These are phyloP conservation scores for Catostomus latipinnis DNA, from an alignment of 2,797 vertebrate genomes.

Conservation along the genomic window DNA sequence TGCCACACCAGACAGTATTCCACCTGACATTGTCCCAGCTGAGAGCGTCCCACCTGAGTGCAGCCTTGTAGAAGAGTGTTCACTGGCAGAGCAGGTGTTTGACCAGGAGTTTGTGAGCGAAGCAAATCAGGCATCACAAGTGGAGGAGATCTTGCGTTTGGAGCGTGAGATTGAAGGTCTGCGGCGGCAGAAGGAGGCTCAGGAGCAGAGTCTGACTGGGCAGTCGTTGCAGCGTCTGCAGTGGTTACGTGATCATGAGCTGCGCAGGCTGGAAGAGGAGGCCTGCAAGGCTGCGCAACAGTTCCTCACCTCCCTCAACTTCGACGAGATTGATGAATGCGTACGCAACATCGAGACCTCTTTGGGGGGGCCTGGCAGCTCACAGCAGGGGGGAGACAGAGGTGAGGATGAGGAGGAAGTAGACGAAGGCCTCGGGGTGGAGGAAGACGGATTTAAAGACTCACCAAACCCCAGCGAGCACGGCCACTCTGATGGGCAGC, in stretches of 20 bases:
- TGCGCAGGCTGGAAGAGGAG: conserved; percentile 89
- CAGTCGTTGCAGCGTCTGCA: conserved; percentile 88
- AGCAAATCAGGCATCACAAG: conserved; percentile 87
- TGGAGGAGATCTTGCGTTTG: conserved; percentile 94
- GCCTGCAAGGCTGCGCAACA: conserved; percentile 94
- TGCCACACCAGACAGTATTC: not conserved
- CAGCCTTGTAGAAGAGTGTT: not conserved
- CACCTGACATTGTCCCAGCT: not conserved
- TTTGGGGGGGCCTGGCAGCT: conserved; percentile 72
- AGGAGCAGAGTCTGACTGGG: conserved; percentile 90
- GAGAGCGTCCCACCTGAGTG: conserved; percentile 4
- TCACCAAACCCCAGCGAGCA: conserved; percentile 96
- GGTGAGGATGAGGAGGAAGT: conserved; percentile 86
- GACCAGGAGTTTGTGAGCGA: conserved; percentile 56
- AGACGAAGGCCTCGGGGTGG: conserved; percentile 94
- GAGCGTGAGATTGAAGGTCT: conserved; percentile 91
- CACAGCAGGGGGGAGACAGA: conserved; percentile 56
- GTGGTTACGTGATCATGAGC: conserved; percentile 88
- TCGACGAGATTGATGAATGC: conserved; percentile 96
- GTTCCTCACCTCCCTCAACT: conserved; percentile 96
- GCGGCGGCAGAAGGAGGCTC: conserved; percentile 91
- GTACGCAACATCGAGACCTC: conserved; percentile 93
- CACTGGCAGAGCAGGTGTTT: conserved; percentile 56
- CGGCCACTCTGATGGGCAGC: conserved; percentile 92
- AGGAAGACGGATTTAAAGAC: conserved; percentile 94